Evolutionary conservation across 2,888 invertebrate genomes (phyloP).

Genomic region (Tridacna gigas): DNA sequence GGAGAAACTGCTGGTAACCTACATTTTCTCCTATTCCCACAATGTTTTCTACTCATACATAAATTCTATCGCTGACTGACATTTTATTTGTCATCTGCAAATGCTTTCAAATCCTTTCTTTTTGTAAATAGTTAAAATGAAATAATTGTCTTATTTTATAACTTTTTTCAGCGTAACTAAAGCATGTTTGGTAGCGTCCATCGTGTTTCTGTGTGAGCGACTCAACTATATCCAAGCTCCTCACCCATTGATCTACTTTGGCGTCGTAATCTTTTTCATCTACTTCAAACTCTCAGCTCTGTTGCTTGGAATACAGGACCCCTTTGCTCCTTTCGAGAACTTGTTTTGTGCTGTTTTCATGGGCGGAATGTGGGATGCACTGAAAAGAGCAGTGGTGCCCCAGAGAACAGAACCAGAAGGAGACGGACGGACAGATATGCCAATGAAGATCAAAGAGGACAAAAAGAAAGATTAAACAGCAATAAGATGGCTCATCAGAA

Average conservation of each 20-base stretch:
- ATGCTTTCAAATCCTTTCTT: no score
- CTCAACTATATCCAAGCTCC: constrained; percentile 98
- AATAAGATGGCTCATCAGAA: background rate
- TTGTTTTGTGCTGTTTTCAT: constrained; percentile 94
- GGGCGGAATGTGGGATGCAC: constrained; percentile 99
- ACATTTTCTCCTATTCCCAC: no score
- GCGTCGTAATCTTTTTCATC: constrained; percentile 98
- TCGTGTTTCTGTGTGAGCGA: constrained; percentile 98
- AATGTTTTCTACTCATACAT: no score
- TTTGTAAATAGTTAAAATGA: no score
- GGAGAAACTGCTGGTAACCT: no score
- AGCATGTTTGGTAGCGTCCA: constrained; percentile 96
- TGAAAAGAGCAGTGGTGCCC: constrained; percentile 93
- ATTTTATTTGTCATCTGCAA: no score
- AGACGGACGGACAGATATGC: constrained; percentile 72
- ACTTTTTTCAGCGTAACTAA: constrained; percentile 94
- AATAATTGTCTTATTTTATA: constrained; percentile 38
- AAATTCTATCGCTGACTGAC: no score
- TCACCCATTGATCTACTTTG: constrained; percentile 98
- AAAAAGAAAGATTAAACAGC: constrained; percentile 80
- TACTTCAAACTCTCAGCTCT: constrained; percentile 98
- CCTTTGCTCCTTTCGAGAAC: constrained; percentile 99
- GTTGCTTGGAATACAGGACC: constrained; percentile 98
- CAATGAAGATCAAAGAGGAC: constrained; percentile 79
- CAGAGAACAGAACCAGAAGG: constrained; percentile 74